These are phyloP conservation scores for Eulimnadia texana DNA, from an alignment of 1,140 invertebrate genomes.

Conservation along the genomic window DNA sequence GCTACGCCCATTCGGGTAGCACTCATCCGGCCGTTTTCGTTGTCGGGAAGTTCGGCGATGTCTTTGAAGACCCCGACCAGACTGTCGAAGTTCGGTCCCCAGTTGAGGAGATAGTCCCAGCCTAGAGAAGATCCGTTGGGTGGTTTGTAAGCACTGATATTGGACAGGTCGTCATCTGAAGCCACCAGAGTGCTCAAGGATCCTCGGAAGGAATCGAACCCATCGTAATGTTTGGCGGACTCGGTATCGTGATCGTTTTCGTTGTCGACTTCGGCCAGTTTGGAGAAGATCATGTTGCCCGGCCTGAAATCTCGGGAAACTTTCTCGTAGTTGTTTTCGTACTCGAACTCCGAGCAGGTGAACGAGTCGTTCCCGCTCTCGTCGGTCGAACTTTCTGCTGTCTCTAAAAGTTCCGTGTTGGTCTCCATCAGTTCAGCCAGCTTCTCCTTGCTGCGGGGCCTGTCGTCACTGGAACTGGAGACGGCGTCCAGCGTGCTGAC, in stretches of 20 bases:
- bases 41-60: slow-evolving; percentile 81
- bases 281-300: slow-evolving; percentile 46
- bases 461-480: slow-evolving; percentile 76
- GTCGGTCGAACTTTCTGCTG: slow-evolving; percentile 60
- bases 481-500: slow-evolving; percentile 85
- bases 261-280: slow-evolving; percentile 41
- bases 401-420: slow-evolving; percentile 28
- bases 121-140: slow-evolving; percentile 63
- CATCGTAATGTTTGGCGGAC: slow-evolving; percentile 49
- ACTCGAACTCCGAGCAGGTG: slow-evolving; percentile 95
- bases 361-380: slow-evolving; percentile 94
- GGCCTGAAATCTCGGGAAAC: slow-evolving; percentile 33
- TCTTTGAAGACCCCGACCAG: slow-evolving; percentile 90
- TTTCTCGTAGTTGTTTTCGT: slow-evolving; percentile 71
- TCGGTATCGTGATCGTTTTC: slow-evolving; percentile 34
- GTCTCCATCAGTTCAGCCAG: slow-evolving; percentile 30
- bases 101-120: slow-evolving; percentile 88
- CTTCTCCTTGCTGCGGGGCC: slow-evolving; percentile 32
- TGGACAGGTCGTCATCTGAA: slow-evolving; percentile 71
- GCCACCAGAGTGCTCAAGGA: slow-evolving; percentile 83
- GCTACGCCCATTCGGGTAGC: slow-evolving; percentile 5
- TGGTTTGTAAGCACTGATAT: slow-evolving; percentile 48
- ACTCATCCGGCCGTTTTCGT: slow-evolving; percentile 39
- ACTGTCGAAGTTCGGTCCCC: slow-evolving; percentile 90
- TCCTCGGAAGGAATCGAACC: slow-evolving; percentile 81